Base-by-base conservation (phyloP, 2,888 invertebrate species). In the Steromphala cineraria region DNA sequence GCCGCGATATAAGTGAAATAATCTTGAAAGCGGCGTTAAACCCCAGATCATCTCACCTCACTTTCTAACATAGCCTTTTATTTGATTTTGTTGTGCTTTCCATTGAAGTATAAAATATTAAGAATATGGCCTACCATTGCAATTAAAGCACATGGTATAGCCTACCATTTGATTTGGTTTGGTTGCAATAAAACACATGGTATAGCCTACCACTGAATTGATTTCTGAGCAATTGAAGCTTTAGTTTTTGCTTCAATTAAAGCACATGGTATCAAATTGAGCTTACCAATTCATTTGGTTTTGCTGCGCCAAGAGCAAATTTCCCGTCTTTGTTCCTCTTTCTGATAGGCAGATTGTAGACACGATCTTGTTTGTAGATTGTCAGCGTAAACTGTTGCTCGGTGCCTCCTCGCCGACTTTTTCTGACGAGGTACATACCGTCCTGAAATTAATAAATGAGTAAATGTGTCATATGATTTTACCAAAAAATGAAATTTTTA, bases 351-450 rank as follows among this genome's bases (percentile, higher is more conserved):
- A 79, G 71, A 19, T 79, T 79, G 36, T 67, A 79, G 21, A 71
- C 40, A 5, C 24, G 62, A 15, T 17, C 52, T 13, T 71, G 31
- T 21, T 79, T 53, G 71, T 53, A 79, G 15, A 79, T 71, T 52
- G 62, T 79, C 53, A 79, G 31, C 19, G 79, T 79, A 24, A 53
- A 79, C 17, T 67, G 67, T 52, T 79, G 79, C 40, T 71, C 79
- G 7, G 53, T 53, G 8, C 79, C 79, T 17, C 67, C 53, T n/a
- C 67, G 40, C 19, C 31, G n/a, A 53, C 79, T 79, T 36, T 79
- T 79, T 8, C 79, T 46, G n/a, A 79, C 36, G 31, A 79, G 71
- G n/a, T 52, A 79, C 79, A 79, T 79, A 2, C 79, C 79, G 36
- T 79, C 53, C 79, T 79, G 53, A 62, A 79, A 36, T 36, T 36